Evolutionary conservation across 1,140 invertebrate species (phyloP).

Genomic region (Drosophila watanabei): DNA sequence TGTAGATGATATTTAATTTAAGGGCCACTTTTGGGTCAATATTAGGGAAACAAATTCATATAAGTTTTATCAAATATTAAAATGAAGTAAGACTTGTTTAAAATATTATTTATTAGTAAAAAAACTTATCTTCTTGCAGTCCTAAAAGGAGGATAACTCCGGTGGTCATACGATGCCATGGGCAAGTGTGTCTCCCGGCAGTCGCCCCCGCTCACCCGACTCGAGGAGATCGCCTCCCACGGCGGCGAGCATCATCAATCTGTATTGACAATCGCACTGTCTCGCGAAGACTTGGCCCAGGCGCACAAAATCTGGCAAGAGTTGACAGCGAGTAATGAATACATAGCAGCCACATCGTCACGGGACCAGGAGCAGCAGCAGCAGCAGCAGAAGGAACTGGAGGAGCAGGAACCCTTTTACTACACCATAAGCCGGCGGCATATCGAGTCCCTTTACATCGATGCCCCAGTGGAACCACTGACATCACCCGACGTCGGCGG

Average conservation of each 20-base stretch:
- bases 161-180: constrained; percentile 55
- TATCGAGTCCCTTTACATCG: constrained; percentile 70
- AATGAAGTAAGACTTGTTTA: background rate
- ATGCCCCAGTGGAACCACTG: constrained; percentile 48
- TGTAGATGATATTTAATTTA: too few relatives aligned
- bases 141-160: background rate
- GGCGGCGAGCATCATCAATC: constrained; percentile 75
- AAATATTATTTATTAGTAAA: background rate
- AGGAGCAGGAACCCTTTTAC: constrained; percentile 59
- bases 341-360: constrained; percentile 59
- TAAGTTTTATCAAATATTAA: background rate
- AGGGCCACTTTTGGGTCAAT: too few relatives aligned
- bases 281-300: constrained; percentile 78
- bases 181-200: constrained; percentile 84
- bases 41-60: background rate
- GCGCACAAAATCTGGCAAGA: constrained; percentile 83
- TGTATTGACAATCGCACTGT: constrained; percentile 79
- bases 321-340: constrained; percentile 83
- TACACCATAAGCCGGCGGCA: constrained; percentile 61
- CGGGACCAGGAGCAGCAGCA: constrained; percentile 5
- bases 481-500: constrained; percentile 16
- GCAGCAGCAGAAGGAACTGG: background rate
- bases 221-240: constrained; percentile 20
- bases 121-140: background rate
- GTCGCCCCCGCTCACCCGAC: constrained; percentile 33